Evolutionary conservation across 2,797 vertebrate genomes (phyloP), one percentile per base, ranked within the genome.

Genomic region (Smutsia temminckii): DNA sequence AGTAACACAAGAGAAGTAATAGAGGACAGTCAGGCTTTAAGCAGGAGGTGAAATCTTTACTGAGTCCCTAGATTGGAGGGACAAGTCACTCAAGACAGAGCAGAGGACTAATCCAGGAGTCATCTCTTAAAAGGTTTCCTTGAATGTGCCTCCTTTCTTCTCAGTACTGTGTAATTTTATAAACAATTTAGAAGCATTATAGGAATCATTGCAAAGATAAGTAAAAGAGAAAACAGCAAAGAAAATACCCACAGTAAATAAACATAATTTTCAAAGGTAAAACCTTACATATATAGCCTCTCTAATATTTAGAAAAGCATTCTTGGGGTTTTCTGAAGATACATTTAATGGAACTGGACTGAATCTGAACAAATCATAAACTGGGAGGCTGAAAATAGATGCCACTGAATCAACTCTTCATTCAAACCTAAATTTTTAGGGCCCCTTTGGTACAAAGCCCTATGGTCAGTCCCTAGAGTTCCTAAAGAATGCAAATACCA

Each of bases 201-300:
- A 93, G 68, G 85, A 86, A 91, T 81, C 14, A 89, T 64, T 37
- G 14, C 55, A 92, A 78, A 75, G 25, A 21, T 66, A 83, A 89
- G 5, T 83, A 84, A 74, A 69, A 68, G n/a, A 61, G 4, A 85
- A 53, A 83, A 79, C 0, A 78, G 5, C 46, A 59, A 0, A 34
- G 74, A 80, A 84, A 87, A 92, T 59, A 72, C 2, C 2, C 5
- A n/a, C 4, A 40, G 3, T 81, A 12, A 89, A 94, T 68, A 80
- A 59, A n/a, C 14, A 59, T 3, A 86, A 64, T 23, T 55, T 29
- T 53, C 27, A 72, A 71, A 72, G 72, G 27, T 53, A 85, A 55
- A 46, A 57, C 2, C 55, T 64, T 71, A 2, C 61, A 14, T 49
- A 21, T 46, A 37, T 0, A 49, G 13, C 12, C 1, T 12, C 20